phyloP scores from a whole-genome alignment of 2,888 invertebrate species.

The Matsumyia berberina region DNA sequence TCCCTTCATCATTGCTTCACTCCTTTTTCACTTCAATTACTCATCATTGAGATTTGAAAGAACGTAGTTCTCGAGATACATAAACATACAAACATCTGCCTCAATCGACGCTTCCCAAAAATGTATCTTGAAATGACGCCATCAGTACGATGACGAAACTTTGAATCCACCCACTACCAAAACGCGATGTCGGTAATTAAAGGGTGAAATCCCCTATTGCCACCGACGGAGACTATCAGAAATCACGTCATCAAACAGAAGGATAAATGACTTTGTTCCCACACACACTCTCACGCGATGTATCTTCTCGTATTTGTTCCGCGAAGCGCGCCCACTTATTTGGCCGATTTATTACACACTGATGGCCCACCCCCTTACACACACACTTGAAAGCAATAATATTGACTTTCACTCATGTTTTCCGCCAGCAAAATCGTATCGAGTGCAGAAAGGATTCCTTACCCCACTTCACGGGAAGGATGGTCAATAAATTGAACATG shows the following conservation, averaged over 20 bases:
- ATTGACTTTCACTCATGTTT: constrained; percentile 56
- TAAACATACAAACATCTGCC: too few species aligned
- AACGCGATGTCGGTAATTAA: constrained; percentile 13
- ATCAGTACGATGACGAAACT: constrained; percentile 28
- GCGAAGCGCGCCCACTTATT: constrained; percentile 12
- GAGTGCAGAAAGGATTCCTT: constrained; percentile 19
- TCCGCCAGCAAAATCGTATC: constrained; percentile 20
- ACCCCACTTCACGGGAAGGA: constrained; percentile 22
- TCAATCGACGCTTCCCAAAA: constrained; percentile 23
- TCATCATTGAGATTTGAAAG: too few species aligned
- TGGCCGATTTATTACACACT: constrained; percentile 20
- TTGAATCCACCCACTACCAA: neutral
- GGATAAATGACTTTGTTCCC: neutral
- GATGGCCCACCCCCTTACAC: constrained; percentile 2
- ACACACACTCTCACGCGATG: neutral
- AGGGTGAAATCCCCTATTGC: neutral
- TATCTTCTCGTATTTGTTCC: neutral
- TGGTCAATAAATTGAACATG: constrained; percentile 46
- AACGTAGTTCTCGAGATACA: too few species aligned
- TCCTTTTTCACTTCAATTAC: too few species aligned
- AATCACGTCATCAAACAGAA: constrained; percentile 44
- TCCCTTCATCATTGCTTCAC: too few species aligned
- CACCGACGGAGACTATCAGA: constrained; percentile 1
- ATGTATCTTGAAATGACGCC: constrained; percentile 15
- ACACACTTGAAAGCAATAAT: constrained; percentile 20